Evolutionary conservation across 2,113 vertebrate genomes (phyloP).

Genomic region (Lampris incognitus): DNA sequence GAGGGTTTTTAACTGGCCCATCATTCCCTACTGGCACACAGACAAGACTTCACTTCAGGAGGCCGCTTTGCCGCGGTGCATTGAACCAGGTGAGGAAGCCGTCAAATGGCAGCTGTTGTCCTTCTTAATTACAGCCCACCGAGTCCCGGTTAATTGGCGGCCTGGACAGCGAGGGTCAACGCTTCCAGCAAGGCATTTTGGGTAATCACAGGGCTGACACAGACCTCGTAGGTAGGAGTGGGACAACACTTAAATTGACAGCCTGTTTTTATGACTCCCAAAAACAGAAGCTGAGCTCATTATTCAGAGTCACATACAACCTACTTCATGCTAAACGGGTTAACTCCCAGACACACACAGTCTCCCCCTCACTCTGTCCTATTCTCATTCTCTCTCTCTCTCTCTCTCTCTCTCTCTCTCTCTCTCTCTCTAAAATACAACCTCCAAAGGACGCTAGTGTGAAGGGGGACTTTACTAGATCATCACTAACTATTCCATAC

Average conservation of each 20-base stretch:
- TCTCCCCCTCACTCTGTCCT: no score
- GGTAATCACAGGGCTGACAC: constrained; percentile 69
- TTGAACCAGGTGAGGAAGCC: constrained; percentile 75
- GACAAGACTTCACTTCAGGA: neutral
- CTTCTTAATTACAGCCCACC: constrained; percentile 42
- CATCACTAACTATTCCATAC: no score
- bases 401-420: no score
- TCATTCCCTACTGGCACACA: constrained; percentile 4
- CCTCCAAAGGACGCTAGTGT: no score
- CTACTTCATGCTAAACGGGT: no score
- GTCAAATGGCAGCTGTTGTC: constrained; percentile 75
- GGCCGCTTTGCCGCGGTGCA: neutral
- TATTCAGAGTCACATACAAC: constrained; percentile 29
- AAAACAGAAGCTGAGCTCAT: constrained; percentile 72
- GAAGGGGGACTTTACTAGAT: no score
- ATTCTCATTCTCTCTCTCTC: no score
- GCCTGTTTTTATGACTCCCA: constrained; percentile 44
- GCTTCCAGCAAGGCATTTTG: constrained; percentile 50
- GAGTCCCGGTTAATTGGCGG: constrained; percentile 60
- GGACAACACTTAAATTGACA: constrained; percentile 9
- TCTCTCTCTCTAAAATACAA: no score
- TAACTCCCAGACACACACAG: no score
- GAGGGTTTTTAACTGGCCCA: neutral
- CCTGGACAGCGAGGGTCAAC: constrained; percentile 51
- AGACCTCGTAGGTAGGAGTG: constrained; percentile 21